phyloP scores from a whole-genome alignment of 2,888 invertebrate genomes.

The Cryptocheilus praepositus region DNA sequence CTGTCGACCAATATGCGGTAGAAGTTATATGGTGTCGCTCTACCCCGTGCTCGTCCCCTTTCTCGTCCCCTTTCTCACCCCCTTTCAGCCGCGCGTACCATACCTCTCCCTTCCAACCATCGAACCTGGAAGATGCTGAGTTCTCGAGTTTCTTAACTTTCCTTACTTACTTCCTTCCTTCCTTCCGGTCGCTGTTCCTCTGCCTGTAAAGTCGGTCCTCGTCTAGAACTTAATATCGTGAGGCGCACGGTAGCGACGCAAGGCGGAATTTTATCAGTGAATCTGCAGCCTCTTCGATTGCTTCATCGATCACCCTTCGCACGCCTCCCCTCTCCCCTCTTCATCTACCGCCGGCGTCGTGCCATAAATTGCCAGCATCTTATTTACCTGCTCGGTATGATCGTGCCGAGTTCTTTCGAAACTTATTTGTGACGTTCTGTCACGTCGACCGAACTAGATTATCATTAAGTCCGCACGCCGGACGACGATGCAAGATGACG shows the following conservation, averaged over 20 bases:
- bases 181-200: conserved; percentile 32
- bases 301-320: conserved; percentile 37
- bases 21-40: conserved; percentile 59
- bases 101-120: conserved; percentile 7
- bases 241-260: conserved; percentile 18
- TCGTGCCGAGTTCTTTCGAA: conserved; percentile 22
- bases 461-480: not conserved
- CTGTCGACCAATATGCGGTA: conserved; percentile 56
- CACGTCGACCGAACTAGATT: too few species aligned
- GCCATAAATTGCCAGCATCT: conserved; percentile 44
- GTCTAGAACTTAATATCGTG: conserved; percentile 57
- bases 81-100: not conserved
- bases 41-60: conserved; percentile 31
- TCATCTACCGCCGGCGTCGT: not conserved
- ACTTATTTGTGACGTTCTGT: conserved; percentile 2
- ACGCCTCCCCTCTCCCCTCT: not conserved
- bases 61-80: conserved; percentile 9
- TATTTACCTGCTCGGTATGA: conserved; percentile 30
- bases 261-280: conserved; percentile 44
- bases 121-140: conserved; percentile 54
- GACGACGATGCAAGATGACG: not conserved
- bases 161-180: conserved; percentile 42
- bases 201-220: conserved; percentile 48
- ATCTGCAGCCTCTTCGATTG: conserved; percentile 38
- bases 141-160: conserved; percentile 62